Evolutionary conservation across 2,888 invertebrate species (phyloP).

Genomic region (Andrena dorsata): DNA sequence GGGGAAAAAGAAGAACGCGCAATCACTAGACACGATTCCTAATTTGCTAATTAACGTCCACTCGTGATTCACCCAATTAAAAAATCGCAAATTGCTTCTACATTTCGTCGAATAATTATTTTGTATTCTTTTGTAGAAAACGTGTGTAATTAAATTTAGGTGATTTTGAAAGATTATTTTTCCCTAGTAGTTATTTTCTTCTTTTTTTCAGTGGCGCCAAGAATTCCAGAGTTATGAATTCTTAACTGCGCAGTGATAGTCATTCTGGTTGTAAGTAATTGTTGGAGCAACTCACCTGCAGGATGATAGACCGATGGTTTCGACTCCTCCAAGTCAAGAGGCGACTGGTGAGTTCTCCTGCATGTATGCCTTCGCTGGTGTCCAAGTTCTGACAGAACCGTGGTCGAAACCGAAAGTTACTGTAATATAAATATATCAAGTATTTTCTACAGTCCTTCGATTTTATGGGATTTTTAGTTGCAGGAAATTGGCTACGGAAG

Average conservation of each 20-base stretch:
- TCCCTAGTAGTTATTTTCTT: too few relatives aligned
- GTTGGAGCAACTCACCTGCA: constrained; percentile 59
- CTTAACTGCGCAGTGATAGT: background rate
- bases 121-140: background rate
- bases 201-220: too few relatives aligned
- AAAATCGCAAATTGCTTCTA: background rate
- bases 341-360: constrained; percentile 80
- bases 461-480: too few relatives aligned
- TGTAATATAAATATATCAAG: constrained; percentile 35
- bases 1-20: background rate
- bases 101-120: background rate
- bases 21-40: background rate
- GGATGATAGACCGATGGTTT: constrained; percentile 58
- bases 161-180: background rate
- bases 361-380: constrained; percentile 72
- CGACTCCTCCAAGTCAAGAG: constrained; percentile 80
- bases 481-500: too few relatives aligned
- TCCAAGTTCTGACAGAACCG: constrained; percentile 60
- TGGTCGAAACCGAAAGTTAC: constrained; percentile 72
- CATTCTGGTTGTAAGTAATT: background rate
- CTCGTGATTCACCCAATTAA: background rate
- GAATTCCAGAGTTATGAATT: too few relatives aligned
- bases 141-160: background rate
- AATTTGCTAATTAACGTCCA: background rate
- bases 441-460: too few relatives aligned